These are phyloP conservation scores for Macroglossus sobrinus DNA, from an alignment of 2,113 vertebrate genomes.

Conservation along the genomic window DNA sequence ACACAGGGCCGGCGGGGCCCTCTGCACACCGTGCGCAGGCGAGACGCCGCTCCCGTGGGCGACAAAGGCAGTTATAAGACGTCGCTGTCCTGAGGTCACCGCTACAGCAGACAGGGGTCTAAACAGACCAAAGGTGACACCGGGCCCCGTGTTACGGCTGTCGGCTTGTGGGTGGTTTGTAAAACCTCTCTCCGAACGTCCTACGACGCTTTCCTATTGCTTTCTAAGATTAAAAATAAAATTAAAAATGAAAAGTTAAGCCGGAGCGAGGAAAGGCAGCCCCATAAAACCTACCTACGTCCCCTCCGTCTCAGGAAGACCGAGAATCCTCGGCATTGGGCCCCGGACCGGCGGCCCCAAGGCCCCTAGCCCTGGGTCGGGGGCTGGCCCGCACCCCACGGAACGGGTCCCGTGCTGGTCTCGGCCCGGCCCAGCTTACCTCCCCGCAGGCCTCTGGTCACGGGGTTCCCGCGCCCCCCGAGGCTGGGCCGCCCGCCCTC, in stretches of 20 bases:
- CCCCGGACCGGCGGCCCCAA: rapidly evolving
- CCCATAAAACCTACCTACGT: rapidly evolving
- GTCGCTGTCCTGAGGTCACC: neutral
- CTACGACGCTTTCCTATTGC: rapidly evolving
- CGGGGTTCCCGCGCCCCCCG: rapidly evolving
- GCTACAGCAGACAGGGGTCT: neutral
- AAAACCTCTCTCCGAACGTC: no score
- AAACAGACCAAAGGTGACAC: neutral
- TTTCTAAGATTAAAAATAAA: neutral
- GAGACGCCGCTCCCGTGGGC: neutral
- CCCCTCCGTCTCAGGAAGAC: no score
- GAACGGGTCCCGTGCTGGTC: neutral
- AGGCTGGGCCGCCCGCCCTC: neutral
- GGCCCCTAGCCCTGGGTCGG: rapidly evolving
- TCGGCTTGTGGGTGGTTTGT: neutral
- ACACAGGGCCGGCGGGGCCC: neutral
- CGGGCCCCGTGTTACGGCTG: neutral
- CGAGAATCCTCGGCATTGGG: rapidly evolving
- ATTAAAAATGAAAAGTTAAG: no score
- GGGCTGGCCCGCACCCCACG: rapidly evolving
- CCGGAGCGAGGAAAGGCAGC: rapidly evolving
- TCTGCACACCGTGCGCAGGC: neutral
- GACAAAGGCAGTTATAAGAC: rapidly evolving
- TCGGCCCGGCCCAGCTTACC: neutral
- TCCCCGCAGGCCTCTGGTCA: neutral